phyloP scores from a whole-genome alignment of 2,888 invertebrate genomes.

The Caenorhabditis auriculariae region DNA sequence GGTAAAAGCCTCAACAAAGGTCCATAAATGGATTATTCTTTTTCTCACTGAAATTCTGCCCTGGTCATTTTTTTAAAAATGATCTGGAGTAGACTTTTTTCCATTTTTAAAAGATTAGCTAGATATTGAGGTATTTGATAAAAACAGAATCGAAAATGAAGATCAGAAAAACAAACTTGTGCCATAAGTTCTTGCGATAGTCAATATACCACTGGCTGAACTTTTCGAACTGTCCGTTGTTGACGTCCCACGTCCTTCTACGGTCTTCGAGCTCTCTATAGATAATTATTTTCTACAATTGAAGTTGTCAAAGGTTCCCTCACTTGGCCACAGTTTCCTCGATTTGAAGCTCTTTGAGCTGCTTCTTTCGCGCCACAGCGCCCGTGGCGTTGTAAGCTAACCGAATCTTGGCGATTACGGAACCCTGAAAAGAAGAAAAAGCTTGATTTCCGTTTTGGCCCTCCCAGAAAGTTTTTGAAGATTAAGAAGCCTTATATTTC shows the following conservation, averaged over 20 bases:
- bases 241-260: constrained; percentile 59
- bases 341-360: constrained; percentile 58
- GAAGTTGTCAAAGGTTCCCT: too few relatives aligned
- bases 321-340: constrained; percentile 45
- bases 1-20: too few relatives aligned
- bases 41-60: too few relatives aligned
- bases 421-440: constrained; percentile 60
- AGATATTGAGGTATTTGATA: not conserved
- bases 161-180: constrained; percentile 40
- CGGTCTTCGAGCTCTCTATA: constrained; percentile 44
- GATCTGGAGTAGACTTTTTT: not conserved
- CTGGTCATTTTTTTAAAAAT: not conserved
- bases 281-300: too few relatives aligned
- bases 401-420: constrained; percentile 61
- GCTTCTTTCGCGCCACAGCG: constrained; percentile 45
- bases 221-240: constrained; percentile 59
- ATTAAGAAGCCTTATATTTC: not conserved
- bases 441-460: too few relatives aligned
- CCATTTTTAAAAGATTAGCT: not conserved
- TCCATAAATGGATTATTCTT: too few relatives aligned
- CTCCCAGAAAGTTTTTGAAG: too few relatives aligned
- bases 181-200: constrained; percentile 62
- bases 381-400: constrained; percentile 62
- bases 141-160: not conserved
- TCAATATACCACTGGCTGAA: constrained; percentile 63